Conservation (phyloP, 1,140 invertebrate species). For the Episyrphus balteatus region DNA sequence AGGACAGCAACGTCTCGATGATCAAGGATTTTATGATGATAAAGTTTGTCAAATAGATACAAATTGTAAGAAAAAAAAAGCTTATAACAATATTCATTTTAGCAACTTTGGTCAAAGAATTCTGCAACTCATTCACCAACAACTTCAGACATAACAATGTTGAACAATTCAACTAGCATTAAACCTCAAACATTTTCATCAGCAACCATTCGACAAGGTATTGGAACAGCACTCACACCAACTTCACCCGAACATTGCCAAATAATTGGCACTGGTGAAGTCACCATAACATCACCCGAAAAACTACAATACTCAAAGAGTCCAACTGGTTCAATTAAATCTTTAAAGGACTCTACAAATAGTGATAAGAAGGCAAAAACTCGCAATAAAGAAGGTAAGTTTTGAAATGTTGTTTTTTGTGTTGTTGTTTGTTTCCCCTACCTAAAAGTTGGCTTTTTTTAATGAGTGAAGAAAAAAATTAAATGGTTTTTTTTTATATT, state of each 20-base stretch:
- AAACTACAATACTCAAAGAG: conserved; percentile 31
- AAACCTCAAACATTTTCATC: conserved; percentile 29
- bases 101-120: conserved; percentile 10
- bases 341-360: conserved; percentile 28
- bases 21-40: conserved; percentile 80
- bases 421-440: background rate
- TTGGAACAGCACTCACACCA: conserved; percentile 27
- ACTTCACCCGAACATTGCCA: conserved; percentile 33
- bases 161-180: conserved; percentile 7
- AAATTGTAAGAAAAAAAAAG: background rate
- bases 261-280: conserved; percentile 24
- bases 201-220: conserved; percentile 31
- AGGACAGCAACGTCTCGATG: conserved; percentile 76
- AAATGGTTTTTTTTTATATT: background rate
- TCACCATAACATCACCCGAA: conserved; percentile 23
- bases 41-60: conserved; percentile 41
- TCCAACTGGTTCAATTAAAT: conserved; percentile 33
- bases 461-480: background rate
- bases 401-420: background rate
- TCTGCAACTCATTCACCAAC: conserved; percentile 12
- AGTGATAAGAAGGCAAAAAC: conserved; percentile 33
- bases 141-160: conserved; percentile 10
- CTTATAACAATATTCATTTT: background rate
- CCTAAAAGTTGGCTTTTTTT: background rate
- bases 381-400: conserved; percentile 34